Conservation (phyloP, 2,113 vertebrate species). For the Centropus unirufus region DNA sequence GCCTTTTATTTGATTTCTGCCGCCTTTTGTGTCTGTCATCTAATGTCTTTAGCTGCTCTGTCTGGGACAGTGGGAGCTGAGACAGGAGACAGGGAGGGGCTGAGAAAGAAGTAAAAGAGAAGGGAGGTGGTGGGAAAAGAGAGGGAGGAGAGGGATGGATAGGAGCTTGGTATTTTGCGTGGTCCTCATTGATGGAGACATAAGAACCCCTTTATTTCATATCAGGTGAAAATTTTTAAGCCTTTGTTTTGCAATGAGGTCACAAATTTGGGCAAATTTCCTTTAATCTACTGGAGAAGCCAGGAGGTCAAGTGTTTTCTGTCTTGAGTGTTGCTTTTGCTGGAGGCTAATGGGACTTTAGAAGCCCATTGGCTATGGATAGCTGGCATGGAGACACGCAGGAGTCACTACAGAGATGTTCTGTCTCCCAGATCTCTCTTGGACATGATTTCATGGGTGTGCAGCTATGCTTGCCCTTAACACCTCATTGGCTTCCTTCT, state of each 20-base stretch:
- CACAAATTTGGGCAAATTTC: neutral
- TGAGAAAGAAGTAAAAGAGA: neutral
- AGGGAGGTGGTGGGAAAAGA: neutral
- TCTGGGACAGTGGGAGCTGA: conserved; percentile 73
- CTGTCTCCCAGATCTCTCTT: neutral
- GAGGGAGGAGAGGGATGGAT: neutral
- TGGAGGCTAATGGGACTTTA: neutral
- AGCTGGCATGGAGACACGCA: neutral
- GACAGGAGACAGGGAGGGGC: conserved; percentile 55
- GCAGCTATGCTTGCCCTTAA: neutral
- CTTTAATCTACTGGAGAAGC: neutral
- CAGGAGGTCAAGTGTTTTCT: neutral
- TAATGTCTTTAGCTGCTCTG: conserved; percentile 78
- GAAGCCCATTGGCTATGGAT: neutral
- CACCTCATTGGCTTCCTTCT: neutral
- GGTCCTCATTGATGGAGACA: neutral
- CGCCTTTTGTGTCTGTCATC: conserved; percentile 82
- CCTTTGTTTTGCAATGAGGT: neutral
- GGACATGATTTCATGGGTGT: neutral
- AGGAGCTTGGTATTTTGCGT: neutral
- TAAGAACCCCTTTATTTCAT: neutral
- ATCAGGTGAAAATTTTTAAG: neutral
- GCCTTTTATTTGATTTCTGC: conserved; percentile 86
- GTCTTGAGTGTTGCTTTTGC: neutral
- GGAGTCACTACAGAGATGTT: neutral